phyloP scores from a whole-genome alignment of 2,797 vertebrate species.

The Lutjanus argentimaculatus region DNA sequence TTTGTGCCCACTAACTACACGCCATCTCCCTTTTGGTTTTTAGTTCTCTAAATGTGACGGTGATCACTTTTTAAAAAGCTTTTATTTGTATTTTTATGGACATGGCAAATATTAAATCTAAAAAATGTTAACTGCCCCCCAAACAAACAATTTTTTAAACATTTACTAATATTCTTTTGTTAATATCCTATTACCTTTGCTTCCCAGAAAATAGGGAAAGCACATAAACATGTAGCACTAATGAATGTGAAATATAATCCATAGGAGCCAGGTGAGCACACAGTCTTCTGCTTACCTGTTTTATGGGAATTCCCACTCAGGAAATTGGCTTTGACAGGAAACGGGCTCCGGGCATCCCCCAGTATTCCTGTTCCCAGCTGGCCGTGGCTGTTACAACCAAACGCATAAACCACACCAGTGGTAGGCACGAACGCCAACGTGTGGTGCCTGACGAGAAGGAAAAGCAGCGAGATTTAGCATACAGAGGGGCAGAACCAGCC shows the following conservation, averaged over 20 bases:
- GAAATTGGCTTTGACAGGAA: slow-evolving; percentile 89
- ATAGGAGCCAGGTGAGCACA: neutral
- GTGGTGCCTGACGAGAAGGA: slow-evolving; percentile 87
- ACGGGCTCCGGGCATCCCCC: slow-evolving; percentile 90
- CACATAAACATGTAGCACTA: neutral
- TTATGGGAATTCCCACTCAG: slow-evolving; percentile 82
- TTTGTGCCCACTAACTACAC: neutral
- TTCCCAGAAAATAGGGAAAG: neutral
- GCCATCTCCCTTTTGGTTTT: neutral
- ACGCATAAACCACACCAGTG: slow-evolving; percentile 94
- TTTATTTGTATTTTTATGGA: no score
- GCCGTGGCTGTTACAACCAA: slow-evolving; percentile 94
- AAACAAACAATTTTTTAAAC: no score
- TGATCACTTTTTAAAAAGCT: neutral
- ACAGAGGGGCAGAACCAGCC: neutral
- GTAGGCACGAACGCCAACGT: slow-evolving; percentile 97
- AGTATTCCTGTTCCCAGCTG: slow-evolving; percentile 93
- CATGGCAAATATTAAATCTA: neutral
- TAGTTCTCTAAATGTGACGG: neutral
- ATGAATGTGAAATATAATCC: neutral
- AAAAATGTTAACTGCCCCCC: neutral
- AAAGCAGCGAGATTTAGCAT: neutral
- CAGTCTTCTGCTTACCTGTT: slow-evolving; percentile 68
- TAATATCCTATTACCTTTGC: neutral
- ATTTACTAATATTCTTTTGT: neutral